Conservation (phyloP, 2,113 vertebrate species). For the Numenius arquata region DNA sequence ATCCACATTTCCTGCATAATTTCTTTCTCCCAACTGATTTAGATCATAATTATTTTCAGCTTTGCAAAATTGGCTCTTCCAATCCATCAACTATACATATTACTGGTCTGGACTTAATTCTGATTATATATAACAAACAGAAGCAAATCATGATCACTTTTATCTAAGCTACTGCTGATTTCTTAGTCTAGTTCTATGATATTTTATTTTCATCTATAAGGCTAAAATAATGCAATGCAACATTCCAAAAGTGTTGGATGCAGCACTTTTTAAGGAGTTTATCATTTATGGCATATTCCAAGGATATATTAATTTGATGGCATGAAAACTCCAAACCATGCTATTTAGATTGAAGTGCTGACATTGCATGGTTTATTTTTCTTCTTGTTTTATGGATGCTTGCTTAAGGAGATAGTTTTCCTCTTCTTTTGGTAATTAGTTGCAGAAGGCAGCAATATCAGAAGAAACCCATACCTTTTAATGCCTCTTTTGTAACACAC, state of each 20-base stretch:
- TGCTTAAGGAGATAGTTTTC: background rate
- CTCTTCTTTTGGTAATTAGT: background rate
- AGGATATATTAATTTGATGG: conserved; percentile 28
- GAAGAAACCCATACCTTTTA: background rate
- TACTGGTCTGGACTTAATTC: conserved; percentile 41
- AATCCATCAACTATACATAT: conserved; percentile 24
- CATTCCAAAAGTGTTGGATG: background rate
- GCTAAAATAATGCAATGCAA: background rate
- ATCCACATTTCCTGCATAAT: conserved; percentile 46
- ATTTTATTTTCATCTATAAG: background rate
- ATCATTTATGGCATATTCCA: conserved; percentile 16
- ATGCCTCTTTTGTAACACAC: background rate
- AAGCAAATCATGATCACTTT: conserved; percentile 18
- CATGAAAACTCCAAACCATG: background rate
- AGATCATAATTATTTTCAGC: conserved; percentile 56
- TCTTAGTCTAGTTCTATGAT: background rate
- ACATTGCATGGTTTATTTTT: conserved; percentile 22
- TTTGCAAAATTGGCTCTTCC: conserved; percentile 33
- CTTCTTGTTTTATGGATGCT: background rate
- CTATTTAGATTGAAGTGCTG: conserved; percentile 30
- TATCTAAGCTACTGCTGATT: conserved; percentile 5
- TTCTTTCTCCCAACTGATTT: conserved; percentile 51
- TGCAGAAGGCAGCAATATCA: background rate
- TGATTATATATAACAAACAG: conserved; percentile 17
- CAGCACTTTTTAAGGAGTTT: conserved; percentile 36